Percentiles rank a stretch among this genome's conserved stretches.
Conservation (phyloP, 2,888 invertebrate genomes). For the Hypolimnas misippus region DNA sequence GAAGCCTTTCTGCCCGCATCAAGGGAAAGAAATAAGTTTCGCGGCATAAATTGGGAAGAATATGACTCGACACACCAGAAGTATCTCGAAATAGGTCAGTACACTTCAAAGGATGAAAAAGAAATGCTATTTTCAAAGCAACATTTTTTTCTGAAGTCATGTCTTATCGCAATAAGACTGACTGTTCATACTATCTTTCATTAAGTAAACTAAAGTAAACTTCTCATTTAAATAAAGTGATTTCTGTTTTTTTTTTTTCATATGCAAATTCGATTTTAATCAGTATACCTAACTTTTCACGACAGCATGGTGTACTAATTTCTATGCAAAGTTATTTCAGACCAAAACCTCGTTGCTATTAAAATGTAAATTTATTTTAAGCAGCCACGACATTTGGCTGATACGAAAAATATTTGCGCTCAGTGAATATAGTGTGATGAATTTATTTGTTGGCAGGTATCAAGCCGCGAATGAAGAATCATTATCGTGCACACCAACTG, state of each 20-base stretch:
- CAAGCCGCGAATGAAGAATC: conserved; percentile 95
- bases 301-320: conserved; percentile 22
- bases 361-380: conserved; percentile 36
- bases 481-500: conserved; percentile 96
- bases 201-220: neutral
- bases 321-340: conserved; percentile 33
- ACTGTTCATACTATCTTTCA: neutral
- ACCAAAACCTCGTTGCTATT: conserved; percentile 26
- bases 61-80: conserved; percentile 97
- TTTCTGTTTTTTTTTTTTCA: conserved; percentile 10
- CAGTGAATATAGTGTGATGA: neutral
- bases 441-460: conserved; percentile 85
- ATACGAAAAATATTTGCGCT: conserved; percentile 14
- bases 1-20: conserved; percentile 91
- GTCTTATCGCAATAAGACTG: neutral
- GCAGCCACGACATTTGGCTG: conserved; percentile 4
- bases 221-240: too few species aligned
- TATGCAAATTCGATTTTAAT: conserved; percentile 23
- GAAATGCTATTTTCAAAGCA: conserved; percentile 16
- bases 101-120: conserved; percentile 31
- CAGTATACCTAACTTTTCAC: conserved; percentile 25
- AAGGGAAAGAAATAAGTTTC: conserved; percentile 92
- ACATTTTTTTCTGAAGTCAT: neutral
- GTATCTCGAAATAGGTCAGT: conserved; percentile 95
- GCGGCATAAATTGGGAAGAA: conserved; percentile 94